Evolutionary conservation across 1,140 invertebrate species (phyloP), one percentile per base, ranked within the genome.

Genomic region (Leptinotarsa lineolata): DNA sequence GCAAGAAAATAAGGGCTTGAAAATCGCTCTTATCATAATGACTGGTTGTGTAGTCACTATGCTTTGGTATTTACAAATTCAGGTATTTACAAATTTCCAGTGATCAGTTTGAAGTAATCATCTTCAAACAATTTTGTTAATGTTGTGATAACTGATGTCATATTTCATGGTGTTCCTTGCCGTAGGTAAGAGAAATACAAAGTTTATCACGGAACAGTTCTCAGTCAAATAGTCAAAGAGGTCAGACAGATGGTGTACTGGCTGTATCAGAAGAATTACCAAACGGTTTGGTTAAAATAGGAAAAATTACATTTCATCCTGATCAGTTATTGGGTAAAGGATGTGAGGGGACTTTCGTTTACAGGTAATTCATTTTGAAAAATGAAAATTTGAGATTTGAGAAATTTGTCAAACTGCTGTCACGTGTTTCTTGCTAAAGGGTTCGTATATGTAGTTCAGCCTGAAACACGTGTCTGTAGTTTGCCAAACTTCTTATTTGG

Each of bases 301-400:
- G 97, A 1, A 97, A 97, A 85, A 97, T 99, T 64, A 90, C 89
- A 16, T 99, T 97, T 82, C 89, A 96, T 83, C 92, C 94, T 0
- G 89, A 91, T 71, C 87, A 94, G 79, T 90, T 98, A n/a, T 85
- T 99, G 16, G 98, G 98, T 3, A 97, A 97, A 86, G 98, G 98
- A 0, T 99, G 97, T 84, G 96, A 99, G 84, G 98, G 98, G 72
- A 99, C 98, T 21, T 97, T 98, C 87, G 98, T 99, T 6, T 98
- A 94, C 83, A 94, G 89, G 95, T 95, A 85, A 24, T 24, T 18
- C 6, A 54, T 54, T 54, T 54, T 54, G 30, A 39, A 11, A 39
- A 39, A 39, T 39, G 30, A 30, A 30, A 6, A 30, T 30, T 30
- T 39, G 0, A 39, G 8, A 39, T 39, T 39, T 39, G 30, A 39